phyloP scores from a whole-genome alignment of 2,797 vertebrate species.

The Triplophysa bombifrons region DNA sequence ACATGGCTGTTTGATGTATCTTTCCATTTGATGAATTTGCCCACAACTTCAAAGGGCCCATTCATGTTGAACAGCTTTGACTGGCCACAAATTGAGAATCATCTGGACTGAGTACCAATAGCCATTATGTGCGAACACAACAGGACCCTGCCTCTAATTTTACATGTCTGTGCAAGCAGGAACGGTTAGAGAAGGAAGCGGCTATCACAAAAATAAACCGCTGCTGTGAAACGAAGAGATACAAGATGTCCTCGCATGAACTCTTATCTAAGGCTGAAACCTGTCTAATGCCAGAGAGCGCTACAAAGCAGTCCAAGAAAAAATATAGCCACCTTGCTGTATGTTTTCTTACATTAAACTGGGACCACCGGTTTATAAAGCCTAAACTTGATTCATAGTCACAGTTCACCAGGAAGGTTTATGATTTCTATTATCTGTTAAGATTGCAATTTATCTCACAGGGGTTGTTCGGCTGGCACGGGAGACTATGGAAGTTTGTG shows the following conservation, averaged over 20 bases:
- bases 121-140: conserved; percentile 34
- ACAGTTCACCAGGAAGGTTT: not conserved
- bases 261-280: not conserved
- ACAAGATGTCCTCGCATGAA: not conserved
- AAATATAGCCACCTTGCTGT: not conserved
- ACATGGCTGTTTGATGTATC: conserved; percentile 48
- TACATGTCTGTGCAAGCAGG: conserved; percentile 1
- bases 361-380: conserved; percentile 3
- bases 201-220: conserved; percentile 24
- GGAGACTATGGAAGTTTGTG: not conserved
- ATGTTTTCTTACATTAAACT: conserved; percentile 3
- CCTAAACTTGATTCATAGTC: conserved; percentile 15
- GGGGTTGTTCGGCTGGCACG: not conserved
- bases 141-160: conserved; percentile 24
- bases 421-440: not conserved
- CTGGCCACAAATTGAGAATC: conserved; percentile 56
- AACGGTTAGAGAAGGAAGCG: conserved; percentile 13
- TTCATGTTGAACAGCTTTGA: conserved; percentile 46
- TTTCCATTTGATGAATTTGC: conserved; percentile 43
- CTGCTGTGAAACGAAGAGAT: conserved; percentile 36
- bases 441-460: not conserved
- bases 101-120: conserved; percentile 49
- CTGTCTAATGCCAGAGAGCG: not conserved
- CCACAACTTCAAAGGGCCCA: conserved; percentile 58
- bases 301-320: not conserved